A percentile compares a stretch with the other conserved stretches of the same genome.
These are phyloP conservation scores for Spea bombifrons DNA, from an alignment of 2,113 vertebrate species.

Conservation along the genomic window DNA sequence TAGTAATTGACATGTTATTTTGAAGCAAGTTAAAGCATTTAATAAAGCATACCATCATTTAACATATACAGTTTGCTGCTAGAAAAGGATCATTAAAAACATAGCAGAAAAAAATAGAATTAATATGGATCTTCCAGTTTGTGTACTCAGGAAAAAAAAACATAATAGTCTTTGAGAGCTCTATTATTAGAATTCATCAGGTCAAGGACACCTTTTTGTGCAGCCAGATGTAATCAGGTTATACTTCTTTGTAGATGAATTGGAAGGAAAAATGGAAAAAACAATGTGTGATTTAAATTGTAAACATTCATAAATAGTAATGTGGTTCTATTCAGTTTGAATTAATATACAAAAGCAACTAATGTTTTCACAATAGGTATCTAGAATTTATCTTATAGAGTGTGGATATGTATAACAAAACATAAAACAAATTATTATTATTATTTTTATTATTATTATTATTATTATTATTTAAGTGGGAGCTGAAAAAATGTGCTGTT, in stretches of 20 bases:
- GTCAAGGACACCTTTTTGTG: conserved; percentile 14
- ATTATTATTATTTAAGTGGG: too few species aligned
- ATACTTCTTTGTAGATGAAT: background rate
- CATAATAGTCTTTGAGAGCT: background rate
- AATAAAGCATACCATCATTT: background rate
- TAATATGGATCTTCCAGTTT: background rate
- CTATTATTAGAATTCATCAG: conserved; percentile 6
- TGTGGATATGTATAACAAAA: too few species aligned
- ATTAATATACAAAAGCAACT: too few species aligned
- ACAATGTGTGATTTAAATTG: too few species aligned
- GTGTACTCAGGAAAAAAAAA: background rate
- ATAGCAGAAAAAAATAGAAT: conserved; percentile 8
- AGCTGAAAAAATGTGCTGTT: too few species aligned
- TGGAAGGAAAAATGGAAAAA: background rate
- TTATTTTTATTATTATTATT: too few species aligned
- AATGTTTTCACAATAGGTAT: too few species aligned
- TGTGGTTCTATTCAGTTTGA: too few species aligned
- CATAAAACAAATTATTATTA: too few species aligned
- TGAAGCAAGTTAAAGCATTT: conserved; percentile 18
- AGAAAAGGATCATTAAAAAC: conserved; percentile 13
- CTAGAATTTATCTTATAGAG: too few species aligned
- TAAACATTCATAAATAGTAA: too few species aligned
- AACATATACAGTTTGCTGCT: conserved; percentile 3
- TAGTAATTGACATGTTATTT: conserved; percentile 15
- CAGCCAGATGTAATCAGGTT: background rate